Conservation (phyloP, 2,888 invertebrate species). For the Stegophylla sp. region DNA sequence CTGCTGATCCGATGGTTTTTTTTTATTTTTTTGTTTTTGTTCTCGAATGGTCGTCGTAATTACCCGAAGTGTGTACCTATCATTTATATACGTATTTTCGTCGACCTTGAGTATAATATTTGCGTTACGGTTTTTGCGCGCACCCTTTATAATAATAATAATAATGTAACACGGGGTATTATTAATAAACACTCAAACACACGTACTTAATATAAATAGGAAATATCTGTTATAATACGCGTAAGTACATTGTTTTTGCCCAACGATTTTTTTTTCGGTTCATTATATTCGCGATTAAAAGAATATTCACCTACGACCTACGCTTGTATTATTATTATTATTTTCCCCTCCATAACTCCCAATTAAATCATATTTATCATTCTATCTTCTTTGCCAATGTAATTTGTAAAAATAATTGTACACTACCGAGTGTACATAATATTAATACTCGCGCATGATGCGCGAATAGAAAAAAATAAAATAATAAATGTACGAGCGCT, state of each 20-base stretch:
- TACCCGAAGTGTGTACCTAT: neutral
- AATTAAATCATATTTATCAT: conserved; percentile 16
- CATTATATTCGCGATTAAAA: neutral
- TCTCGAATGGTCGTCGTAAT: conserved; percentile 11
- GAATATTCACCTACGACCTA: neutral
- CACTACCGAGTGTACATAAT: too few species aligned
- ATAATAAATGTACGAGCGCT: neutral
- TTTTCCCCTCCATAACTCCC: too few species aligned
- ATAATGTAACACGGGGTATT: too few species aligned
- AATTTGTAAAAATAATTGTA: conserved; percentile 46
- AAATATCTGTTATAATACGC: too few species aligned
- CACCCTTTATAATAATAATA: neutral
- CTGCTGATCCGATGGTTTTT: neutral
- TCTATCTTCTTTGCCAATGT: neutral
- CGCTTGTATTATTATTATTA: too few species aligned
- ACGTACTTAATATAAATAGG: too few species aligned
- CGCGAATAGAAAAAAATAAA: neutral
- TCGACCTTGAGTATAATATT: neutral
- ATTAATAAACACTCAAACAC: neutral
- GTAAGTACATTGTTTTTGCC: too few species aligned
- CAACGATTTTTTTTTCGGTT: too few species aligned
- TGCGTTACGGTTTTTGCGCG: neutral
- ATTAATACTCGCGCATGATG: too few species aligned
- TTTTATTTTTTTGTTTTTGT: too few species aligned
- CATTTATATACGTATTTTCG: conserved; percentile 7